A percentile compares a stretch with the other conserved stretches of the same genome.
Conservation (phyloP, 2,797 vertebrate genomes). For the Chaetodon trifasciatus region DNA sequence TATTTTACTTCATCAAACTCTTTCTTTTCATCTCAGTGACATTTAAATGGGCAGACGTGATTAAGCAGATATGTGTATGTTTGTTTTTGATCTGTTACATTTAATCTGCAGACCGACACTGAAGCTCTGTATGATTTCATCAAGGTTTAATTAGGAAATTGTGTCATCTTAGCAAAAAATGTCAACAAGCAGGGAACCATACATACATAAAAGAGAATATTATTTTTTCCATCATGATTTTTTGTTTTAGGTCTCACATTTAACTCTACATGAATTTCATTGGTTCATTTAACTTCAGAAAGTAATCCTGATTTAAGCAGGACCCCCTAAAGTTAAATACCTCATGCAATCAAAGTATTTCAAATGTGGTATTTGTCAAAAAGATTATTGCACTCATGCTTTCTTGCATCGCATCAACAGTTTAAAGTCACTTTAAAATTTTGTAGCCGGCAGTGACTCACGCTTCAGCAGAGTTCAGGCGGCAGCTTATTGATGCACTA, state of each 20-base stretch:
- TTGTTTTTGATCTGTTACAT: slow-evolving; percentile 30
- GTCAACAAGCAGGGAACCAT: not conserved
- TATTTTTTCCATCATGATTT: not conserved
- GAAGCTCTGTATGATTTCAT: not conserved
- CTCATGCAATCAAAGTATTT: slow-evolving; percentile 32
- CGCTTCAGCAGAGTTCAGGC: slow-evolving; percentile 43
- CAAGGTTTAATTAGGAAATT: slow-evolving; percentile 15
- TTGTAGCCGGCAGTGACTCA: slow-evolving; percentile 46
- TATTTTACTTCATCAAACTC: slow-evolving; percentile 23
- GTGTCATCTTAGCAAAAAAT: slow-evolving; percentile 1
- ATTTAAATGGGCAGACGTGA: slow-evolving; percentile 38
- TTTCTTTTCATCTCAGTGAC: slow-evolving; percentile 31
- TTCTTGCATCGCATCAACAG: slow-evolving; percentile 43
- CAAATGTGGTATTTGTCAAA: slow-evolving; percentile 29
- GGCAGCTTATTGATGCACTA: slow-evolving; percentile 48
- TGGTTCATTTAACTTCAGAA: not conserved
- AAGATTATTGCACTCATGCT: slow-evolving; percentile 35
- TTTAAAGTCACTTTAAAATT: slow-evolving; percentile 47
- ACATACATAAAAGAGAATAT: not conserved
- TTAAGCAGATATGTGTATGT: not conserved
- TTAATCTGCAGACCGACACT: slow-evolving; percentile 1
- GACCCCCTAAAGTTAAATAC: not conserved
- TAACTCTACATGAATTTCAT: not conserved
- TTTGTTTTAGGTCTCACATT: slow-evolving; percentile 13
- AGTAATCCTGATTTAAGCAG: slow-evolving; percentile 1